Base-by-base conservation (phyloP, 2,113 vertebrate species). In the Leucoraja erinaceus region DNA sequence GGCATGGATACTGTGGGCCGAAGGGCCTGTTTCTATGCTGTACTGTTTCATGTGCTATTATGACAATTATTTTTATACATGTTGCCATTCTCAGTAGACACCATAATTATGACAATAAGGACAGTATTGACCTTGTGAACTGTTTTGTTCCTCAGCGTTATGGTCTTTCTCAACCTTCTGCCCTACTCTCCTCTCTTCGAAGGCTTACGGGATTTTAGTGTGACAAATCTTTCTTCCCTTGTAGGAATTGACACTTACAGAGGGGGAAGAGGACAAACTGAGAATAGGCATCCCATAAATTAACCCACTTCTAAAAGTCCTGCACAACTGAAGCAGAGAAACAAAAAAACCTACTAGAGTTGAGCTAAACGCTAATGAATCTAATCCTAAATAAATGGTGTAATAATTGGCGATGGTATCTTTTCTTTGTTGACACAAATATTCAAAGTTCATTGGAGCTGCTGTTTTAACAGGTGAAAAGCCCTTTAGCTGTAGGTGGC, bases 401-500 rank as follows among this genome's bases (percentile, higher is more conserved):
- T 31, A 70, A 47, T 31, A 70, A 47, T 91, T 66, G 70, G 59
- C 59, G 59, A 63, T 28, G 12, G 28, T 88, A 86, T 6, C 61
- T 90, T 47, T 70, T 78, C 7, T 72, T 38, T 72, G 84, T 90
- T 31, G 9, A 47, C n/a, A 91, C 72, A 72, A 74, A 18, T 70
- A 72, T 72, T 72, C 70, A 74, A 91, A 47, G 90, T 91, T 91
- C 90, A 91, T 91, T 72, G 70, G 66, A 63, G 90, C 90, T 91
- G 68, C 90, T 72, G 90, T 91, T 91, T 94, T 95, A 94, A 95
- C 97, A 99, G 99, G 99, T 97, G 99, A 99, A 96, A 99, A 99
- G 95, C 98, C 98, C 93, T 99, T 99, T 95, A 98, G 96, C 94
- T 99, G 99, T 95, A 97, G 98, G 95, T 99, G 98, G 98, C 98